phyloP scores from a whole-genome alignment of 2,797 vertebrate genomes.

The Rhincodon typus region DNA sequence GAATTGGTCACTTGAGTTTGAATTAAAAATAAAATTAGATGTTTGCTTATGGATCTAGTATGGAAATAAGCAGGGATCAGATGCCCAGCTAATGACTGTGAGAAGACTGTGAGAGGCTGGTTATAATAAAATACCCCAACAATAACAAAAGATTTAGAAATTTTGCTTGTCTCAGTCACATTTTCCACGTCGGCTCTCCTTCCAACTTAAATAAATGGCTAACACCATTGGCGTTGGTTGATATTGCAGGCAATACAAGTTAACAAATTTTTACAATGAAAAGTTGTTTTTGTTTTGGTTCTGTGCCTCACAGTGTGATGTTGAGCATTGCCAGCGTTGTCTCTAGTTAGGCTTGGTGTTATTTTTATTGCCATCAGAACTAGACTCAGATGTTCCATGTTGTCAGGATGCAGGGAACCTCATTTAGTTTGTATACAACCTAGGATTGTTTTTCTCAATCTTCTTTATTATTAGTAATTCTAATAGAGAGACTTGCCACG shows the following conservation, averaged over 20 bases:
- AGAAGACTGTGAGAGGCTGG: neutral
- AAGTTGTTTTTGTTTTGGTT: neutral
- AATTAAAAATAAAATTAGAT: neutral
- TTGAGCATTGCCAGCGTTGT: neutral
- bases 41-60: neutral
- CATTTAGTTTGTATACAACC: neutral
- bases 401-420: neutral
- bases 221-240: neutral
- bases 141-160: neutral
- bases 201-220: neutral
- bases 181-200: neutral
- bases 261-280: neutral
- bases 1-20: neutral
- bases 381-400: neutral
- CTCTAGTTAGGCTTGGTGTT: neutral
- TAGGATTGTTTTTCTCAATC: neutral
- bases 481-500: neutral
- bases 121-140: neutral
- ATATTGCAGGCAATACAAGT: neutral
- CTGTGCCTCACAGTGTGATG: neutral
- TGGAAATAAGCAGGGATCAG: neutral
- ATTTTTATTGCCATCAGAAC: neutral
- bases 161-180: neutral
- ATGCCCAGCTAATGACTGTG: neutral
- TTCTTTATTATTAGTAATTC: neutral